Evolutionary conservation across 2,888 invertebrate genomes (phyloP), one percentile per base, ranked within the genome.

Genomic region (Nudaria mundana): DNA sequence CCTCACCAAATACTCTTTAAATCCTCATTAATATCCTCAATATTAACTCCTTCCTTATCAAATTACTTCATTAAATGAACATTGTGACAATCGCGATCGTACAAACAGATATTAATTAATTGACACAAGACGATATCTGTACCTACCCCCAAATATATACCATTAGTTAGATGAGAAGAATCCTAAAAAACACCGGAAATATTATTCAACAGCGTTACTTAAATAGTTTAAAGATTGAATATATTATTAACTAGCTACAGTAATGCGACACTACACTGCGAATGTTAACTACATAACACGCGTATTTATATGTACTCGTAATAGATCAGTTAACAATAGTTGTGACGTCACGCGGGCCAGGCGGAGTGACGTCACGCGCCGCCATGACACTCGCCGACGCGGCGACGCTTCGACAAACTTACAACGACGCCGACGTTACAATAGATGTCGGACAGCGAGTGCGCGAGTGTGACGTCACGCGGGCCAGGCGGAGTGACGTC

Each of bases 71-170:
- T 28, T 33, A 13, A 23, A 15, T 14, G 10, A 16, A 2, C 12
- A 12, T 31, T 25, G 36, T 29, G 11, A 25, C 55, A 63, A 48
- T 47, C 59, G 58, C 54, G 58, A 52, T 44, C 54, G 56, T 52
- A 54, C 55, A 48, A 41, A 51, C 59, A 46, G 53, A 56, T 50
- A 61, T 62, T 60, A 47, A 66, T 72, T 87, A 87, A 87, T 87
- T 87, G 86, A 87, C 86, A 81, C 74, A 72, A 81, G 76, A 79
- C 78, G 79, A 81, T 82, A 82, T 81, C 77, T 74, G 78, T 67
- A 76, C 74, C 79, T 77, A 80, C 73, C 82, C 80, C 77, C 80
- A 64, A 76, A 67, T 73, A 79, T 72, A 73, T 67, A 70, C 71
- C 77, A 68, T 69, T 20, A n/a, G n/a, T 61, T 60, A 81, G 76